Conservation (phyloP, 2,797 vertebrate genomes). For the Sebastes hubbsi region DNA sequence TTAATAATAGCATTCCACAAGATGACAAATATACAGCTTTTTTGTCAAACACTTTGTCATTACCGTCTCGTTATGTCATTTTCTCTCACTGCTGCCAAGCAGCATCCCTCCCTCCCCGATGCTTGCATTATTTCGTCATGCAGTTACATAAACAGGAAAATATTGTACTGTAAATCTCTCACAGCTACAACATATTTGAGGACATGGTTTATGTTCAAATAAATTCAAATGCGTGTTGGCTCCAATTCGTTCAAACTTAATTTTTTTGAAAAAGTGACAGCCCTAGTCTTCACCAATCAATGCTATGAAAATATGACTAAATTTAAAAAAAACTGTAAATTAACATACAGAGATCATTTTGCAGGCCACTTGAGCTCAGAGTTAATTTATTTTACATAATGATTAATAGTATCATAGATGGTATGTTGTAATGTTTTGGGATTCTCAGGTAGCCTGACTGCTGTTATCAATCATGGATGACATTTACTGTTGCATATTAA, state of each 20-base stretch:
- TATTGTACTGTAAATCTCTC: too few species aligned
- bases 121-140: background rate
- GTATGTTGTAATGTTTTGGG: conserved; percentile 32
- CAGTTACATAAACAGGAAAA: background rate
- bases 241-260: background rate
- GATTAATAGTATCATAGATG: conserved; percentile 22
- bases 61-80: background rate
- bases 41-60: background rate
- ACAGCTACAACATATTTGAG: background rate
- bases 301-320: background rate
- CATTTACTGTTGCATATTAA: conserved; percentile 58
- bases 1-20: background rate
- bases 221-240: fast-evolving
- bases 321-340: background rate
- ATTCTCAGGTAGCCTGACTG: conserved; percentile 29
- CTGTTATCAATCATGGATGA: conserved; percentile 56
- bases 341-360: background rate
- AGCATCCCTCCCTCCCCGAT: background rate
- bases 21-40: background rate
- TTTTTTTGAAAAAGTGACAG: background rate
- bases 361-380: background rate
- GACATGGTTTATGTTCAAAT: background rate
- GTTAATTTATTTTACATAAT: conserved; percentile 25
- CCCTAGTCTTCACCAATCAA: background rate
- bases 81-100: background rate